phyloP scores from a whole-genome alignment of 2,888 invertebrate genomes.

The Terebella lapidaria region DNA sequence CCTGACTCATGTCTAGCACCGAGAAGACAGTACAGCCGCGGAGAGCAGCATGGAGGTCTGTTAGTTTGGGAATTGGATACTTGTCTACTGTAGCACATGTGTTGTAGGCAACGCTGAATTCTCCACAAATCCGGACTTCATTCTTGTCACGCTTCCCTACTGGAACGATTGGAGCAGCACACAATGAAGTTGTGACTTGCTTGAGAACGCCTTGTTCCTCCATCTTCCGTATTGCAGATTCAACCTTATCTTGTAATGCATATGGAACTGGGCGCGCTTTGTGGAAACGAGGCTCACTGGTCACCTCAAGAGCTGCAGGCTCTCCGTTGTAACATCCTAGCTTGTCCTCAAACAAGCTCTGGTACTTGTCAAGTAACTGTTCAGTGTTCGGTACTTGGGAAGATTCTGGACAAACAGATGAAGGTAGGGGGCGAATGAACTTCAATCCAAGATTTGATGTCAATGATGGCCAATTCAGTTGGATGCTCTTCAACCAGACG shows the following conservation, averaged over 20 bases:
- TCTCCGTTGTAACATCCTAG: not conserved
- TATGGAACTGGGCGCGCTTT: not conserved
- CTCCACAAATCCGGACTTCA: conserved; percentile 1
- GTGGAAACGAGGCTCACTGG: too few relatives aligned
- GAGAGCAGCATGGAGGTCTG: not conserved
- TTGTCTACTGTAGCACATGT: not conserved
- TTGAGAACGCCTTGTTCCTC: not conserved
- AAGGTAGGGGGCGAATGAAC: too few relatives aligned
- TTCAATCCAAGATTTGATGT: not conserved
- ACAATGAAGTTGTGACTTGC: not conserved
- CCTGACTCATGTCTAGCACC: not conserved
- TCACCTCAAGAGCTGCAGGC: not conserved
- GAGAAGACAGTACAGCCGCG: not conserved
- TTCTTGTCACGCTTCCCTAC: not conserved
- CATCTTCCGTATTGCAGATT: not conserved
- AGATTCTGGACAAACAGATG: too few relatives aligned
- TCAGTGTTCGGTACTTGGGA: too few relatives aligned
- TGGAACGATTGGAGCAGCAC: not conserved
- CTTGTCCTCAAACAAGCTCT: too few relatives aligned
- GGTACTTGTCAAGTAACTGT: too few relatives aligned
- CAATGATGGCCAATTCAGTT: not conserved
- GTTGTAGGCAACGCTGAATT: not conserved
- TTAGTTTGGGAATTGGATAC: not conserved
- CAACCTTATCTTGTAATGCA: not conserved
- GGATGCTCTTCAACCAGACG: not conserved